Percentiles rank a stretch among this genome's conserved stretches.
Evolutionary conservation across 2,797 vertebrate genomes (phyloP).

Genomic region (Gephyroberyx darwinii): DNA sequence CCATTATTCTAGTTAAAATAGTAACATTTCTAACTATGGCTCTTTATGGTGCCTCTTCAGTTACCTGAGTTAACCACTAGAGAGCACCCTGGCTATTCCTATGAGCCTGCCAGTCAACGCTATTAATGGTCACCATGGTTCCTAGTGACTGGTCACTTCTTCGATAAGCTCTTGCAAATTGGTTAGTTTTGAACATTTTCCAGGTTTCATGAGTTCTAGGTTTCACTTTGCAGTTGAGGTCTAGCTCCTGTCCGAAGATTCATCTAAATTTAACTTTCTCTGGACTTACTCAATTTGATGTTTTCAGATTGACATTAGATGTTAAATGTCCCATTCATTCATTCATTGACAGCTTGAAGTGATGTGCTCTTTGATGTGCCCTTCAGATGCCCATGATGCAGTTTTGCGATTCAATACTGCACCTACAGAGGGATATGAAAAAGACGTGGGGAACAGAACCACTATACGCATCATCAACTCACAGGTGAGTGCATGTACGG

Average conservation of each 20-base stretch:
- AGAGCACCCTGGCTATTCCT: constrained; percentile 39
- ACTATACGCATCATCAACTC: constrained; percentile 97
- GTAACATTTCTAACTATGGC: not conserved
- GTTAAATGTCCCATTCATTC: not conserved
- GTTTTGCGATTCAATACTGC: constrained; percentile 97
- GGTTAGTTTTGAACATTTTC: too few relatives aligned
- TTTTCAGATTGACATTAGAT: not conserved
- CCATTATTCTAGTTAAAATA: not conserved
- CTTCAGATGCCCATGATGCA: constrained; percentile 93
- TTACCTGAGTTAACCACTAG: constrained; percentile 34
- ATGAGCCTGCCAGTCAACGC: not conserved
- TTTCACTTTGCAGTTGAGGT: not conserved
- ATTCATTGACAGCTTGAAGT: not conserved
- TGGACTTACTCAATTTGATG: not conserved
- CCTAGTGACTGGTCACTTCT: constrained; percentile 10
- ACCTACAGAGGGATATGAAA: constrained; percentile 92
- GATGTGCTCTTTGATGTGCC: not conserved
- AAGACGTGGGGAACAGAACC: constrained; percentile 97
- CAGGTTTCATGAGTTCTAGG: too few relatives aligned
- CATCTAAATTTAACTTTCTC: not conserved
- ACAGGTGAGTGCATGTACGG: constrained; percentile 84
- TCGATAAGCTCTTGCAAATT: too few relatives aligned
- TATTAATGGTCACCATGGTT: constrained; percentile 4
- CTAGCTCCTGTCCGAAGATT: too few relatives aligned
- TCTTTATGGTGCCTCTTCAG: constrained; percentile 5